Evolutionary conservation across 2,888 invertebrate genomes (phyloP).

Genomic region (Galeopsomyia nigrocyanea): DNA sequence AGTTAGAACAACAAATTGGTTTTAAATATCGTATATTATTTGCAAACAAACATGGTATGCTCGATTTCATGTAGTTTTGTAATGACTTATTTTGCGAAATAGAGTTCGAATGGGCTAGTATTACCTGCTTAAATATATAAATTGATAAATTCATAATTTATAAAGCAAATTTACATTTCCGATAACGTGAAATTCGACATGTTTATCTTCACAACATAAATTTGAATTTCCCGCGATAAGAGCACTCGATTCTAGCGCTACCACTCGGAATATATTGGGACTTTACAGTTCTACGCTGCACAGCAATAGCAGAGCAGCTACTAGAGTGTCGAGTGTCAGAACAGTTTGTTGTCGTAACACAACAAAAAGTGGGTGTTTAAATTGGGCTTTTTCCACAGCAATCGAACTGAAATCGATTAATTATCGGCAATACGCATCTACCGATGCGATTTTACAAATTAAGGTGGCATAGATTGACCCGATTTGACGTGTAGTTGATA

Average conservation of each 20-base stretch:
- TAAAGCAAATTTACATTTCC: background rate
- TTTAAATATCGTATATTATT: too few relatives aligned
- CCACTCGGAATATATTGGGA: background rate
- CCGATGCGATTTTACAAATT: constrained; percentile 7
- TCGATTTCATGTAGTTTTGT: too few relatives aligned
- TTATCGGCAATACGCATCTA: background rate
- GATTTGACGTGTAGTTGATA: constrained; percentile 7
- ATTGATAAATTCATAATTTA: too few relatives aligned
- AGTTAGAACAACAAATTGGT: too few relatives aligned
- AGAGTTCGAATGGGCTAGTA: constrained; percentile 22
- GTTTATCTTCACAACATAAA: background rate
- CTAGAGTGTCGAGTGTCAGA: too few relatives aligned
- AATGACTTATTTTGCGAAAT: constrained; percentile 11
- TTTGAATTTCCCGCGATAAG: constrained; percentile 27
- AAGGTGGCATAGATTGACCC: constrained; percentile 1
- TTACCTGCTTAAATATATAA: background rate
- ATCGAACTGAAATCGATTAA: background rate
- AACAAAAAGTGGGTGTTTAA: constrained; percentile 28
- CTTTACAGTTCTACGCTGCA: background rate
- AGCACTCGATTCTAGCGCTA: background rate
- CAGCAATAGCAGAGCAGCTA: too few relatives aligned
- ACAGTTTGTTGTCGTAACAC: constrained; percentile 1
- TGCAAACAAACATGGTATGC: too few relatives aligned
- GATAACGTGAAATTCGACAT: background rate
- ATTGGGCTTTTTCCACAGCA: background rate